phyloP scores from a whole-genome alignment of 2,113 vertebrate genomes.

The Corynorhinus townsendii region DNA sequence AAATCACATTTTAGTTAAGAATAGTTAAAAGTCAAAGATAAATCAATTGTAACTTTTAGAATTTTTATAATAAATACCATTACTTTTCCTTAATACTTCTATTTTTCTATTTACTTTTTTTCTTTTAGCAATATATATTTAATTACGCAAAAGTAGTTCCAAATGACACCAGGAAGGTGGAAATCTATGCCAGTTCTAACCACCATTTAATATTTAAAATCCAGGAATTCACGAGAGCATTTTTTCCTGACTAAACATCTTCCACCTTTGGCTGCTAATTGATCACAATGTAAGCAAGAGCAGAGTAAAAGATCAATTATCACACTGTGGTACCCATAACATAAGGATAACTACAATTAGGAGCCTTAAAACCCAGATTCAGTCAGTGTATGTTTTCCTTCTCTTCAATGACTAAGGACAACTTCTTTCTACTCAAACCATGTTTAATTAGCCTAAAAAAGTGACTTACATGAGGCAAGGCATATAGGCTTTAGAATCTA shows the following conservation, averaged over 20 bases:
- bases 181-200: constrained; percentile 65
- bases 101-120: not conserved
- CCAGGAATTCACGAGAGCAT: constrained; percentile 68
- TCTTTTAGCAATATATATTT: not conserved
- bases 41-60: not conserved
- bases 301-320: constrained; percentile 43
- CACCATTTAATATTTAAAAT: constrained; percentile 76
- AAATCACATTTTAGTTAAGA: constrained; percentile 5
- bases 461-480: constrained; percentile 47
- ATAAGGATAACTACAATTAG: constrained; percentile 9
- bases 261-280: constrained; percentile 38
- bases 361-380: constrained; percentile 36
- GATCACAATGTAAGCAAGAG: not conserved
- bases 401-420: constrained; percentile 44
- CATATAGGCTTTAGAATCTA: not conserved
- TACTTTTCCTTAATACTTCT: not conserved
- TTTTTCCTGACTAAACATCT: constrained; percentile 24
- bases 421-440: constrained; percentile 32
- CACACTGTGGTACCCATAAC: constrained; percentile 23
- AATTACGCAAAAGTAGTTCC: constrained; percentile 73
- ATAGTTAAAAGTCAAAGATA: not conserved
- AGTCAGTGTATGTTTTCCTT: not conserved
- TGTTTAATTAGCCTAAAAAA: constrained; percentile 29
- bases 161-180: constrained; percentile 64
- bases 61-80: not conserved